Evolutionary conservation across 2,888 invertebrate species (phyloP), one percentile per base, ranked within the genome.

Genomic region (Acleris emargana): DNA sequence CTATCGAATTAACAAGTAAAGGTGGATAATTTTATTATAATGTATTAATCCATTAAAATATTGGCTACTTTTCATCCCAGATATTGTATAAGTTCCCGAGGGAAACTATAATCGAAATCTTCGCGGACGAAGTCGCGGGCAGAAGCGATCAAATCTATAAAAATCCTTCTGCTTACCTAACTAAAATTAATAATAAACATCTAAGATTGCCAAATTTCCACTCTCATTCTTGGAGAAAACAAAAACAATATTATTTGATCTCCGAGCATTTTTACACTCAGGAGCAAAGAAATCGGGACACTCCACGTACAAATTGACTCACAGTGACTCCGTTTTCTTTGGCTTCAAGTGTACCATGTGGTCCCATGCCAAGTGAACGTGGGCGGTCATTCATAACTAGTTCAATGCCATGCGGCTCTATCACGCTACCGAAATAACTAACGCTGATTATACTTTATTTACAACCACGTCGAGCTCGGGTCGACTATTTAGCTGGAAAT

Each of bases 321-420:
- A 1, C 4, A 38, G 38, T 4, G 13, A 38, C 13, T 38, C 38
- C 13, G 13, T 38, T 38, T 38, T 38, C 38, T 13, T 64, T 64
- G 47, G 42, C 53, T 53, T 38, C 13, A 38, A 64, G 58, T 43
- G 28, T 43, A 50, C 4, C 38, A 58, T 52, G 52, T 59, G 42
- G 18, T 47, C 38, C 25, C 47, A 58, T 54, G 64, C 64, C 59
- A 59, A 59, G 49, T 11, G 25, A 53, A 59, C 50, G 54, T 45
- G 43, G 43, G 59, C 55, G 43, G 59, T 54, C 59, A 64, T 64
- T 64, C 64, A 64, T 60, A 64, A 60, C 64, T 64, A 50, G 64
- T 64, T 64, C 64, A 64, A 60, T 59, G 64, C 50, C 55, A 54
- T 45, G 42, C 50, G 9, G 50, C 55, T 64, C 52, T 55, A 64